These are phyloP conservation scores for Astropecten irregularis DNA, from an alignment of 53 echinoderm and acorn worm genomes.

Conservation along the genomic window DNA sequence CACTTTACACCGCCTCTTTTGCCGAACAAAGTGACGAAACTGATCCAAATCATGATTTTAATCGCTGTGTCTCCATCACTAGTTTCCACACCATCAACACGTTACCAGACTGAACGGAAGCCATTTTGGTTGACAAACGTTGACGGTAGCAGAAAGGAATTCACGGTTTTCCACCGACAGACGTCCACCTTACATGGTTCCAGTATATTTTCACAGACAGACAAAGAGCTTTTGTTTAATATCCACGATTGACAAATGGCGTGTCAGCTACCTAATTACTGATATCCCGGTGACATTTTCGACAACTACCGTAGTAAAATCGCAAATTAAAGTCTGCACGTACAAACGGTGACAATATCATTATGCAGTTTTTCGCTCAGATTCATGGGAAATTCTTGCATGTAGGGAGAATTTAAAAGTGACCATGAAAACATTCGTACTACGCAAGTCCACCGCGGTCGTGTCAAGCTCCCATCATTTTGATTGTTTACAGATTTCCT, in stretches of 20 bases:
- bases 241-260: not conserved
- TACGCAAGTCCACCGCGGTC: not conserved
- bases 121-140: conserved; percentile 45
- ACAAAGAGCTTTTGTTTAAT: not conserved
- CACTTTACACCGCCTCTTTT: conserved; percentile 56
- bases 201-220: not conserved
- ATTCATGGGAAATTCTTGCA: conserved; percentile 63
- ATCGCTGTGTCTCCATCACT: conserved; percentile 3
- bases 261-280: conserved; percentile 24
- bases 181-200: conserved; percentile 17
- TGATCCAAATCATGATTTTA: conserved; percentile 51
- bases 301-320: conserved; percentile 44
- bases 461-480: not conserved
- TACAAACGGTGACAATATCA: conserved; percentile 54
- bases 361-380: conserved; percentile 57
- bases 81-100: conserved; percentile 30
- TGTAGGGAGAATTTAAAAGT: conserved; percentile 49
- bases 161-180: conserved; percentile 1
- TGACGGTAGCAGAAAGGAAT: conserved; percentile 23
- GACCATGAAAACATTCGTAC: conserved; percentile 43
- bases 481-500: too few relatives aligned
- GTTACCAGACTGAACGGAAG: conserved; percentile 24
- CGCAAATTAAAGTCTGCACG: conserved; percentile 14
- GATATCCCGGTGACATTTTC: conserved; percentile 38
- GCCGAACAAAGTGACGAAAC: conserved; percentile 16